These are phyloP conservation scores for Cancer borealis DNA, from an alignment of 2,888 invertebrate genomes.

Conservation along the genomic window DNA sequence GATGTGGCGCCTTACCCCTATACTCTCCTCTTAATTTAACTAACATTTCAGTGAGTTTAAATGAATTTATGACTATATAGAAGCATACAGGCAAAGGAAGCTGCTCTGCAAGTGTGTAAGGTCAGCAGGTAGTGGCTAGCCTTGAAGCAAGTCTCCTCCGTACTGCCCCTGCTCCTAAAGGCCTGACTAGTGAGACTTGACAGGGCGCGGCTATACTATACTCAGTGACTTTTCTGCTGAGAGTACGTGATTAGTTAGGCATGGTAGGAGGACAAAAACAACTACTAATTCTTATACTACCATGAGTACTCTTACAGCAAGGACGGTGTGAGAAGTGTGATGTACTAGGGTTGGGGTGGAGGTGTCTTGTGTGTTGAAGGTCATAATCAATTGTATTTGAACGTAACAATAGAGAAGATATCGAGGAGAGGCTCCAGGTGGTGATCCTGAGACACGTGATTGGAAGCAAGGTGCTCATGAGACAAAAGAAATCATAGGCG, in stretches of 20 bases:
- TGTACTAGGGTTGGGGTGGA: background rate
- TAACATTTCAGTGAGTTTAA: background rate
- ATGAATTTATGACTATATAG: background rate
- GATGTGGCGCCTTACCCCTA: background rate
- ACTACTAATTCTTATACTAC: background rate
- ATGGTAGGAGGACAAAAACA: background rate
- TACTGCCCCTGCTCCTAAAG: background rate
- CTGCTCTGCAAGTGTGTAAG: background rate
- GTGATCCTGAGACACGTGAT: background rate
- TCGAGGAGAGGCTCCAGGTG: background rate
- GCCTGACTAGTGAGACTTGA: background rate
- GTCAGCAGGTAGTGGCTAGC: conserved; percentile 23
- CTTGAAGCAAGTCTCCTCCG: background rate
- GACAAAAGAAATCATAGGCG: background rate
- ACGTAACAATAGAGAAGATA: background rate
- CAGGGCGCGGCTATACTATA: background rate
- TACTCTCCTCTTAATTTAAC: background rate
- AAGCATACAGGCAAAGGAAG: background rate
- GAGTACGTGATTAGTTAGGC: conserved; percentile 5
- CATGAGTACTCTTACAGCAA: background rate
- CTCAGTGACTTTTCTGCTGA: background rate
- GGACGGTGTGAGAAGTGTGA: background rate
- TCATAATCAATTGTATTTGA: background rate
- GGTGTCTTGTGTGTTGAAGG: background rate
- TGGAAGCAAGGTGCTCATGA: background rate